Conservation (phyloP, 1,140 invertebrate species). For the Eurytemora carolleeae region DNA sequence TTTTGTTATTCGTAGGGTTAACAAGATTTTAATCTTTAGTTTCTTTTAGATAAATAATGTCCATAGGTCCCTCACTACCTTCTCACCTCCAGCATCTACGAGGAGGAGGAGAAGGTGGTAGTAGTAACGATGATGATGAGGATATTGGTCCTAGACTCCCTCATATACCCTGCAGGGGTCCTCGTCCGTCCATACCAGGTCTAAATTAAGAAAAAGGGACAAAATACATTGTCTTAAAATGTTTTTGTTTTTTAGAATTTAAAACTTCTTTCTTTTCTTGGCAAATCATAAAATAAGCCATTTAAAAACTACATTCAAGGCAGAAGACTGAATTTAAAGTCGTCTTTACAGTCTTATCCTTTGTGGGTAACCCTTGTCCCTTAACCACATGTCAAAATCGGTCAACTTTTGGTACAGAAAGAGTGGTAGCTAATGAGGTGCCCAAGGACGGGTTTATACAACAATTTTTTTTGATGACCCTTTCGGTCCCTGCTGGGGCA, state of each 20-base stretch:
- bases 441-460: too few species aligned
- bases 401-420: too few species aligned
- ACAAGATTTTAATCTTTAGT: too few species aligned
- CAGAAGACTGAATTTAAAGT: background rate
- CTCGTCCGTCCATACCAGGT: background rate
- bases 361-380: too few species aligned
- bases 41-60: background rate
- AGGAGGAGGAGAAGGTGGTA: background rate
- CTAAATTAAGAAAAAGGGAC: background rate
- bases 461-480: too few species aligned
- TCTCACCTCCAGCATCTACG: slow-evolving; percentile 19
- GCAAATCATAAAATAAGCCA: background rate
- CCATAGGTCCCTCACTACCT: slow-evolving; percentile 24
- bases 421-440: too few species aligned
- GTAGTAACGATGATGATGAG: background rate
- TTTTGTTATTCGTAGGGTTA: too few species aligned
- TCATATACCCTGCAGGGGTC: background rate
- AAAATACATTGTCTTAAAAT: background rate
- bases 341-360: too few species aligned
- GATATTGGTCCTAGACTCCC: background rate
- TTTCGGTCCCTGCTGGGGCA: too few species aligned
- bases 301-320: background rate
- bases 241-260: background rate
- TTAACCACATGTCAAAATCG: too few species aligned
- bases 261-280: background rate